Evolutionary conservation across 2,113 vertebrate species (phyloP), one percentile per base, ranked within the genome.

Genomic region (Numenius arquata): DNA sequence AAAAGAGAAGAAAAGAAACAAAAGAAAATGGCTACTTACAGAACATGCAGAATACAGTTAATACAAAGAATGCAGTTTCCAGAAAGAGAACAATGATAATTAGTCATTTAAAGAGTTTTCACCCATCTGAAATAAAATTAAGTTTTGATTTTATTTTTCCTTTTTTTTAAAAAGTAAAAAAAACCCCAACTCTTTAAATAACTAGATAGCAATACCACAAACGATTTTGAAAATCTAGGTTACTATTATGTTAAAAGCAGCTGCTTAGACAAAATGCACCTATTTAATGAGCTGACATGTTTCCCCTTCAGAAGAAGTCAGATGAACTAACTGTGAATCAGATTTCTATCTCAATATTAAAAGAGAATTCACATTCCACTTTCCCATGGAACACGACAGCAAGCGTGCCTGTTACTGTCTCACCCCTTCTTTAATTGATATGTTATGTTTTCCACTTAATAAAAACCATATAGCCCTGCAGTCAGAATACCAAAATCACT

Each of bases 401-500:
- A 79, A 88, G 76, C 65, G 3, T 91, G 90, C 83, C 80, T 95
- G 68, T 96, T 91, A 50, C 72, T 87, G 80, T 93, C 78, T 96
- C 91, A 84, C 53, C 62, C 79, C 59, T 41, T 80, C 87, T 89
- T 90, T 80, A 95, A 95, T 89, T 72, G 17, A 68, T 93, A 96
- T 23, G 36, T 89, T 96, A 95, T 79, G 89, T 62, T 97, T 95
- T 94, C 92, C 7, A 26, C 40, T 96, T 93, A 97, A 96, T 94
- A 97, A 93, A 96, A 96, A 97, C 56, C 92, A 95, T 82, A 90
- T 40, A 91, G 93, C 59, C 34, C 82, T 81, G 76, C 67, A 95
- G 53, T 81, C 93, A 94, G 83, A 94, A 93, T 53, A 93, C n/a
- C 78, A 96, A 96, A 94, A 96, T 93, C 92, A 89, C 89, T 96